phyloP scores from a whole-genome alignment of 2,797 vertebrate species.

The Myotis pilosus region DNA sequence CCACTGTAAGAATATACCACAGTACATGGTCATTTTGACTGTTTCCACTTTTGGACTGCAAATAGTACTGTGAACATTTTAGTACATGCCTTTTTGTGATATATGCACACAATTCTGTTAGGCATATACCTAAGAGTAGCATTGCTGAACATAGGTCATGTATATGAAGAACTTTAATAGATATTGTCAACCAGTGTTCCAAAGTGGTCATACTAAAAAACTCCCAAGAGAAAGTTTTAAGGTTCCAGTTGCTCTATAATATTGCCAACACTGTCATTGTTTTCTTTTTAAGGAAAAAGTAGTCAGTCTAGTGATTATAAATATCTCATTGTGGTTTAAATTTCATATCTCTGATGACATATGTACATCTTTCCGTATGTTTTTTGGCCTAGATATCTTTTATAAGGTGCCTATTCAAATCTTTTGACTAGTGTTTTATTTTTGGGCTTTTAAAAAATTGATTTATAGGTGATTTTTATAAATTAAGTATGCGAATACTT shows the following conservation, averaged over 20 bases:
- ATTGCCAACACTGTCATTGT: not conserved
- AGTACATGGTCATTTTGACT: not conserved
- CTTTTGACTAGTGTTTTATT: not conserved
- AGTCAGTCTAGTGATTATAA: not conserved
- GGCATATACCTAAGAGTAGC: not conserved
- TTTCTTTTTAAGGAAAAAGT: not conserved
- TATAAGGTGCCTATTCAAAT: not conserved
- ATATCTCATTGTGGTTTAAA: not conserved
- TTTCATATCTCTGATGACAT: not conserved
- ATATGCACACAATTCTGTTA: not conserved
- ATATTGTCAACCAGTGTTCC: not conserved
- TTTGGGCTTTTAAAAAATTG: not conserved
- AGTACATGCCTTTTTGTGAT: not conserved
- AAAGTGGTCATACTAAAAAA: not conserved
- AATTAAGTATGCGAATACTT: not conserved
- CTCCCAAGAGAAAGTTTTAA: not conserved
- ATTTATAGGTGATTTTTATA: slow-evolving; percentile 2
- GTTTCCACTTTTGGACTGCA: not conserved
- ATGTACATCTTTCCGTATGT: not conserved
- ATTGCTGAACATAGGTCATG: not conserved
- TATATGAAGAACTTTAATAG: not conserved
- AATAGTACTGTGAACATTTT: not conserved
- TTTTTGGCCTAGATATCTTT: slow-evolving; percentile 8
- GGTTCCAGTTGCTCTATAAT: slow-evolving; percentile 16
- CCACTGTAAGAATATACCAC: not conserved